Evolutionary conservation across 1,140 invertebrate species (phyloP), one percentile per base, ranked within the genome.

Genomic region (Limonius californicus): DNA sequence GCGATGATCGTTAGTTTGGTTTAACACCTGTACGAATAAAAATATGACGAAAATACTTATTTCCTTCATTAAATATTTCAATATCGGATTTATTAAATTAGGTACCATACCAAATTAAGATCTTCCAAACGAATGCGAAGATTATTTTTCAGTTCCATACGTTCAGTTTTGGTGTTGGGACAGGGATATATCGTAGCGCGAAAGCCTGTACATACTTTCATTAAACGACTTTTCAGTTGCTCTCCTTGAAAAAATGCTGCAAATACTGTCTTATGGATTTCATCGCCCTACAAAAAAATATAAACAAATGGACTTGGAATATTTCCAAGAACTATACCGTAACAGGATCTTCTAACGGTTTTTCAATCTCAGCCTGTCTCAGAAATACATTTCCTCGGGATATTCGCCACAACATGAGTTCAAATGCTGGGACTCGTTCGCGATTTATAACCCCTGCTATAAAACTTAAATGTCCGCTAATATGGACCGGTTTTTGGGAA

Each of bases 171-270:
- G 15, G 91, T 92, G 66, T 94, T 95, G 1, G 97, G 96, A 76
- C 96, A 99, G 0, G 94, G 94, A 80, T 99, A 99, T 53, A 98
- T 80, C 1, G 94, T 97, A 11, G 96, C 96, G 71, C 96, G 92
- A 79, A 97, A 98, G 59, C 96, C 97, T 64, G 95, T 89, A 79
- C 96, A 99, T 35, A 99, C 97, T 80, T 99, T 99, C 80, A 97
- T 97, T 23, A 99, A 96, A 62, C 95, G 86, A 15, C 87, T 87
- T 80, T 98, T 99, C 42, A 99, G 79, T 74, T 99, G 95, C 76
- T 98, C 97, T 59, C 97, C 97, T 94, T 99, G 97, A 85, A 98
- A 99, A 83, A 99, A 99, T 60, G 96, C 92, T 57, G 99, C 96
- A 79, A 99, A 99, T 1, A 98, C 95, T n/a, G 91, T 94, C 80